A percentile compares a stretch with the other conserved stretches of the same genome.
phyloP scores from a whole-genome alignment of 2,888 invertebrate species.

The Tryphoninae sp. region DNA sequence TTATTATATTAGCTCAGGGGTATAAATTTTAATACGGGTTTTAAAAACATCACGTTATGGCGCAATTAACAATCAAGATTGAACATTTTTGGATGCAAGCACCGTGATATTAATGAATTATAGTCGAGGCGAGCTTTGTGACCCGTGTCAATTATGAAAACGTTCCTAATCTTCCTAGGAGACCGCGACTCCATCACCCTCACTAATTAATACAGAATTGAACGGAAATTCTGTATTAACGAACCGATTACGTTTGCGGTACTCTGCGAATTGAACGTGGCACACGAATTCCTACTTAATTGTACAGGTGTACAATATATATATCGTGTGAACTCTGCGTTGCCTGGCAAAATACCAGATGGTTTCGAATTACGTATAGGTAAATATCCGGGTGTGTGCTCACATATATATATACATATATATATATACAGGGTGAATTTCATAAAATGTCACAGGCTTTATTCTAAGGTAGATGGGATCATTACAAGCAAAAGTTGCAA shows the following conservation, averaged over 20 bases:
- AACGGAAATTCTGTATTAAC: constrained; percentile 51
- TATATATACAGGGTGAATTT: no score
- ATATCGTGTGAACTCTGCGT: not conserved
- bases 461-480: no score
- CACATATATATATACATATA: no score
- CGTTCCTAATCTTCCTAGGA: not conserved
- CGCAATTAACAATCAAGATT: no score
- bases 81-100: no score
- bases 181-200: constrained; percentile 17
- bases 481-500: no score
- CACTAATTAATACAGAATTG: constrained; percentile 54
- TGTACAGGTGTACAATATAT: not conserved
- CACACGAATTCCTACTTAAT: constrained; percentile 28
- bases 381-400: constrained; percentile 17
- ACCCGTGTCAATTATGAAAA: constrained; percentile 4
- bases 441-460: no score
- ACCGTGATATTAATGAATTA: no score
- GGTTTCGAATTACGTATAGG: constrained; percentile 9
- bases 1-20: no score
- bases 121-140: not conserved
- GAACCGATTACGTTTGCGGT: constrained; percentile 55
- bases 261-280: constrained; percentile 22
- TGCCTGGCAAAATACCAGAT: constrained; percentile 7
- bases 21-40: no score
- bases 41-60: no score